Evolutionary conservation across 2,113 vertebrate genomes (phyloP).

Genomic region (Brachyistius frenatus): DNA sequence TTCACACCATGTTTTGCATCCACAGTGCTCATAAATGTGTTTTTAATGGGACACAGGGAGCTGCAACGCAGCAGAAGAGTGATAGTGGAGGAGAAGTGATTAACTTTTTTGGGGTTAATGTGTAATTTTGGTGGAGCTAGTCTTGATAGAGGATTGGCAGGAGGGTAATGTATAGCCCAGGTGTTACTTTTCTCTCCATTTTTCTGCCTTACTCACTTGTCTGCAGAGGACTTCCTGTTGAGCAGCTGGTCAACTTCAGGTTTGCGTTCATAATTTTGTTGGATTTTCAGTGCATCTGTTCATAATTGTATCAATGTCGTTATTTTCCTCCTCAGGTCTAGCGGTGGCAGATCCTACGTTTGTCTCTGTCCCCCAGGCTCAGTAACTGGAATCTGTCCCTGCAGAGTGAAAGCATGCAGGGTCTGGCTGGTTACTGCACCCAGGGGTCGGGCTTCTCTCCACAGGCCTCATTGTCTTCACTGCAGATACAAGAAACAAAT

Average conservation of each 20-base stretch:
- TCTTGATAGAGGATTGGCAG: slow-evolving; percentile 43
- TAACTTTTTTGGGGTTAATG: slow-evolving; percentile 70
- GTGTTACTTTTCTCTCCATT: slow-evolving; percentile 50
- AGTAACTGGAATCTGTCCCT: slow-evolving; percentile 87
- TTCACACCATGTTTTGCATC: background rate
- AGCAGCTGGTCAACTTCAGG: slow-evolving; percentile 50
- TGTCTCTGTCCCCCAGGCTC: slow-evolving; percentile 70
- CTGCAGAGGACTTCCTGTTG: slow-evolving; percentile 24
- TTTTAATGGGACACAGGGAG: slow-evolving; percentile 7
- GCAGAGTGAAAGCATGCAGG: slow-evolving; percentile 75
- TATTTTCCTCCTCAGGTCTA: slow-evolving; percentile 1
- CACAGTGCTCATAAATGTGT: background rate
- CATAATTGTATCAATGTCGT: background rate
- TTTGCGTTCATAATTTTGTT: slow-evolving; percentile 29
- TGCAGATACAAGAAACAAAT: background rate
- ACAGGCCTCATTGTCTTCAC: background rate
- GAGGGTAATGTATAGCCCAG: slow-evolving; percentile 71
- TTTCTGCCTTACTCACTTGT: slow-evolving; percentile 13
- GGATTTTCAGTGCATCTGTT: background rate
- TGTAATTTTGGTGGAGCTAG: slow-evolving; percentile 77
- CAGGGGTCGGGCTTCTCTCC: slow-evolving; percentile 64
- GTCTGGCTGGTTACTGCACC: slow-evolving; percentile 80
- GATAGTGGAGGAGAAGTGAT: slow-evolving; percentile 35
- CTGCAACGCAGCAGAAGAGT: background rate
- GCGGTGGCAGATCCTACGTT: background rate